Evolutionary conservation across 2,113 vertebrate species (phyloP), one percentile per base, ranked within the genome.

Genomic region (Lophotis ruficrista): DNA sequence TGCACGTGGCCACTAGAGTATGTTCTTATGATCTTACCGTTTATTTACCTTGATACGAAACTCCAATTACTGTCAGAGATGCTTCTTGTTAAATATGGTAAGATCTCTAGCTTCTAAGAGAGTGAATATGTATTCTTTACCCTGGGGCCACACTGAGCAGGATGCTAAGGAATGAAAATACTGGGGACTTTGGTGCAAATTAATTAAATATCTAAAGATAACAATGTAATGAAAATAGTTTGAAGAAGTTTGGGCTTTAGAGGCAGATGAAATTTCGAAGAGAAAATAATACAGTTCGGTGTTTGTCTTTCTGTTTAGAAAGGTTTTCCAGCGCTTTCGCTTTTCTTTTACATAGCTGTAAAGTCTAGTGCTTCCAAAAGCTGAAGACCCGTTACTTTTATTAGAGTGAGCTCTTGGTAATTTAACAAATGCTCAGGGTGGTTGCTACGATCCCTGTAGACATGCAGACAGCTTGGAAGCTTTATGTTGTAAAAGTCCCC

Each of bases 41-140:
- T 98, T 98, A 98, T 98, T 98, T 98, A 98, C 97, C 98, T 98
- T 98, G 97, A 97, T 98, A 97, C 2, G 5, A 96, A 98, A 96
- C 91, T 97, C 97, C 97, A 98, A 96, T 98, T 98, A 98, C 98
- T 98, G 98, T 98, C 98, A 98, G 96, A 97, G 96, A 96, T 90
- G 88, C 93, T 98, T 97, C 97, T 97, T 97, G 97, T 98, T 98
- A 98, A 98, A 98, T 97, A 98, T 95, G 94, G 96, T 95, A 97
- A 97, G 94, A 97, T 94, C 57, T 93, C 90, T 57, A 89, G 96
- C 96, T 98, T 98, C 97, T 97, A 70, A 98, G 93, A 93, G 71
- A 86, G 95, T 94, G 96, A 95, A 97, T 97, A 97, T 97, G 96
- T 95, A 94, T 97, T 97, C 97, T 95, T 92, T 97, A 97, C 98